phyloP scores from a whole-genome alignment of 2,888 invertebrate genomes.

The Operophtera brumata region DNA sequence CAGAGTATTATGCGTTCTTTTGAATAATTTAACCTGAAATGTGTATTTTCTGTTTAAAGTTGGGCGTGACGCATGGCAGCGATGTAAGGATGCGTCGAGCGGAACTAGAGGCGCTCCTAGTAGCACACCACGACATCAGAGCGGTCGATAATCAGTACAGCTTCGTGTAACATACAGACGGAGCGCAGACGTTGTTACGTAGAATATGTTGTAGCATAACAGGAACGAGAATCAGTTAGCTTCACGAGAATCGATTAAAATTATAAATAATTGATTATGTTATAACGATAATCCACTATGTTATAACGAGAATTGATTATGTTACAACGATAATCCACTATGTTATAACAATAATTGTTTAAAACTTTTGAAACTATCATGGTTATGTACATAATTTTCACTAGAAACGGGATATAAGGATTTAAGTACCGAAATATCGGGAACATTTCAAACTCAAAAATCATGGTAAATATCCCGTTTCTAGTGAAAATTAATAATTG shows the following conservation, averaged over 20 bases:
- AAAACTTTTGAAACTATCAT: too few relatives aligned
- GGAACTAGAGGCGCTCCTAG: conserved; percentile 86
- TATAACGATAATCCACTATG: background rate
- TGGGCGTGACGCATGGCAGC: conserved; percentile 89
- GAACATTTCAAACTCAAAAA: too few relatives aligned
- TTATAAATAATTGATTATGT: background rate
- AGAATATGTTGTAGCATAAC: conserved; percentile 8
- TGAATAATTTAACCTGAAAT: too few relatives aligned
- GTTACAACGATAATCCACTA: too few relatives aligned
- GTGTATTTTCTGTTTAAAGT: conserved; percentile 48
- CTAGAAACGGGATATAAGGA: too few relatives aligned
- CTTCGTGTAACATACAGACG: conserved; percentile 48
- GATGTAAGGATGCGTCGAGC: conserved; percentile 90
- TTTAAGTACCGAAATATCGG: too few relatives aligned
- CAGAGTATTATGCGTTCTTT: too few relatives aligned
- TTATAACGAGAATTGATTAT: too few relatives aligned
- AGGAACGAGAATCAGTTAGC: conserved; percentile 10
- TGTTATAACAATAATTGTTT: too few relatives aligned
- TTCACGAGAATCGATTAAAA: background rate
- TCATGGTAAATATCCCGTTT: too few relatives aligned
- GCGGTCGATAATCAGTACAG: conserved; percentile 92
- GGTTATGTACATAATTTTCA: too few relatives aligned
- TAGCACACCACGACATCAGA: conserved; percentile 75
- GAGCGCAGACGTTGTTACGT: conserved; percentile 22
- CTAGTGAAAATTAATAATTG: too few relatives aligned